These are phyloP conservation scores for Netelia virgata DNA, from an alignment of 2,888 invertebrate species.

Conservation along the genomic window DNA sequence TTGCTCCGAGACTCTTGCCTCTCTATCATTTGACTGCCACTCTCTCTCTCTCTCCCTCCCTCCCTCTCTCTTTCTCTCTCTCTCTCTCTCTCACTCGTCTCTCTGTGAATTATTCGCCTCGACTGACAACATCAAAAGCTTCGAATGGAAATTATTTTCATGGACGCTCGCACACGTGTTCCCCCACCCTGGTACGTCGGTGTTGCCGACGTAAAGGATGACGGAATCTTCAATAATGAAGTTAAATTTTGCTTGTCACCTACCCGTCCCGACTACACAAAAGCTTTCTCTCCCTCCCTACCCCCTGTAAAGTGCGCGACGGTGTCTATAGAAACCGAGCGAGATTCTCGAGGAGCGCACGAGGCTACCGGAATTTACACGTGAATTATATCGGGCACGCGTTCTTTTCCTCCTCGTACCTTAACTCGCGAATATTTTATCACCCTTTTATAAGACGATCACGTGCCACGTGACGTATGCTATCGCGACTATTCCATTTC, in stretches of 20 bases:
- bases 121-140: constrained; percentile 56
- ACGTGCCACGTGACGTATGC: too few relatives aligned
- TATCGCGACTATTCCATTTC: too few relatives aligned
- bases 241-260: constrained; percentile 2
- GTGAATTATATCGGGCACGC: neutral
- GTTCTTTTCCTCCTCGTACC: too few relatives aligned
- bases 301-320: neutral
- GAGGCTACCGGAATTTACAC: neutral
- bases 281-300: neutral
- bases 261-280: neutral
- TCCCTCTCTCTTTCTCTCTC: constrained; percentile 11
- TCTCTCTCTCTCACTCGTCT: constrained; percentile 9
- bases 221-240: neutral
- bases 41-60: constrained; percentile 6
- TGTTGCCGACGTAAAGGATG: neutral
- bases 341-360: neutral
- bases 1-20: constrained; percentile 1
- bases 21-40: neutral
- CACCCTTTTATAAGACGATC: too few relatives aligned
- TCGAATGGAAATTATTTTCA: constrained; percentile 54
- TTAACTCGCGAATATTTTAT: too few relatives aligned
- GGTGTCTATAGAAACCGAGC: neutral
- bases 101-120: constrained; percentile 27
- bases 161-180: neutral
- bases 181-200: too few relatives aligned